phyloP scores from a whole-genome alignment of 2,113 vertebrate genomes.

The Murina feae region DNA sequence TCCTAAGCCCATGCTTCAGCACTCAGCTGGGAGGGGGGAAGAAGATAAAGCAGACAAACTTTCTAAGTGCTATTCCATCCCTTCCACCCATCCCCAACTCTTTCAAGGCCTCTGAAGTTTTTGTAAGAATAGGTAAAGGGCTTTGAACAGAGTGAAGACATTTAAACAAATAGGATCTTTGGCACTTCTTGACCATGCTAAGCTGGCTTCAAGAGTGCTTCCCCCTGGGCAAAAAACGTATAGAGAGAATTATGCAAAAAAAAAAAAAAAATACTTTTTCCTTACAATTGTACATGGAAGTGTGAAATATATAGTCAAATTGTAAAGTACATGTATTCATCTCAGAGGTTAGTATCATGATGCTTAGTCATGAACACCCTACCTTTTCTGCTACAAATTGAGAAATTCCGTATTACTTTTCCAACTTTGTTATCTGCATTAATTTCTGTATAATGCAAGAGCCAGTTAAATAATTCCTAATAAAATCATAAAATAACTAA shows the following conservation, averaged over 20 bases:
- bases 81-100: background rate
- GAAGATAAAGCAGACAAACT: background rate
- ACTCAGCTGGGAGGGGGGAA: background rate
- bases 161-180: background rate
- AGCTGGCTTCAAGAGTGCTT: background rate
- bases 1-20: background rate
- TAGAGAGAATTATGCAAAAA: background rate
- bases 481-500: conserved; percentile 8
- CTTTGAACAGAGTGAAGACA: background rate
- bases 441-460: background rate
- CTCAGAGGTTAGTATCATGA: background rate
- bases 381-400: background rate
- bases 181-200: background rate
- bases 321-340: background rate
- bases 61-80: background rate
- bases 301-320: background rate
- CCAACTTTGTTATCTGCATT: background rate
- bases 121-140: background rate
- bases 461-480: conserved; percentile 32
- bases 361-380: background rate
- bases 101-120: background rate
- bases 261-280: background rate
- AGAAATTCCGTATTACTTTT: conserved; percentile 14
- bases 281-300: background rate
- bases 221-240: background rate